Conservation (phyloP, 1,140 invertebrate genomes). For the Nephila pilipes region DNA sequence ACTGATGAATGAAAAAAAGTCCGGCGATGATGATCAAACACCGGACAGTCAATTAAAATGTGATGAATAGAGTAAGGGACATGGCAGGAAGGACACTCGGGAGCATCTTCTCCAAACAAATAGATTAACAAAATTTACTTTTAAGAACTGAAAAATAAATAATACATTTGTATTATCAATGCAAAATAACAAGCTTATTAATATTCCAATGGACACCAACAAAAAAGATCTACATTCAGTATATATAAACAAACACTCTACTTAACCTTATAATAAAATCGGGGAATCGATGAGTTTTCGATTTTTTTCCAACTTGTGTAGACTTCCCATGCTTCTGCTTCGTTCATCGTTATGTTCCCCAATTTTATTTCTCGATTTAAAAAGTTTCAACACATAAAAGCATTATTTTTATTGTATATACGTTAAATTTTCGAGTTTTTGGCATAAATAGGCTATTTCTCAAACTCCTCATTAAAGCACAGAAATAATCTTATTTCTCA, state of each 20-base stretch:
- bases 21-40: too few relatives aligned
- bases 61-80: neutral
- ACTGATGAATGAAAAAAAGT: too few relatives aligned
- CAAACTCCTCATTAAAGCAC: too few relatives aligned
- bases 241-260: neutral
- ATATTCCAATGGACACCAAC: too few relatives aligned
- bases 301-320: slow-evolving; percentile 84
- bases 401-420: too few relatives aligned
- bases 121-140: neutral
- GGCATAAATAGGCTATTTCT: too few relatives aligned
- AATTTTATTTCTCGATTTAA: neutral
- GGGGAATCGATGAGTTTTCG: slow-evolving; percentile 84
- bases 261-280: slow-evolving; percentile 87
- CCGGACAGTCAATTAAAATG: too few relatives aligned
- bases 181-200: neutral
- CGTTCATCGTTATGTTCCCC: neutral
- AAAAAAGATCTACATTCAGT: neutral
- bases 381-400: too few relatives aligned
- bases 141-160: neutral
- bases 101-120: neutral
- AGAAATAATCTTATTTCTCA: too few relatives aligned
- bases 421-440: too few relatives aligned
- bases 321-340: slow-evolving; percentile 78
- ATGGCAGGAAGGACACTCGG: neutral
- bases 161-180: neutral